Conservation (phyloP, 2,113 vertebrate species). For the Pionites leucogaster region DNA sequence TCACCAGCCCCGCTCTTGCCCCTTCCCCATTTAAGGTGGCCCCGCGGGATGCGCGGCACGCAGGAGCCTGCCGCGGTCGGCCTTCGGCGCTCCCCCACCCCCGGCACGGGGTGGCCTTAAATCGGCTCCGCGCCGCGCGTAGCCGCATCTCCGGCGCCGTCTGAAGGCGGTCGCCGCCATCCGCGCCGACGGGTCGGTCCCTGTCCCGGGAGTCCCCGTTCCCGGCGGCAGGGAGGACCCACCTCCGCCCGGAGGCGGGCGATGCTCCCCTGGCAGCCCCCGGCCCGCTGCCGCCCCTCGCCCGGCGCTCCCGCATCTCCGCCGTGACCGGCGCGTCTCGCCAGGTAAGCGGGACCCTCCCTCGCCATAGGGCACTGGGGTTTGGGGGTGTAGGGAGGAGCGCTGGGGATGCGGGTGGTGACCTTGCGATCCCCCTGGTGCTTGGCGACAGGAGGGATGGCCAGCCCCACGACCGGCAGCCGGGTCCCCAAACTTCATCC, state of each 20-base stretch:
- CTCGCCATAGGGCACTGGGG: not conserved
- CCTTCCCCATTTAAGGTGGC: conserved; percentile 57
- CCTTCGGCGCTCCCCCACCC: conserved; percentile 13
- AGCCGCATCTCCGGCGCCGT: conserved; percentile 17
- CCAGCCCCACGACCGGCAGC: not conserved
- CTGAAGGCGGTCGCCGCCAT: conserved; percentile 12
- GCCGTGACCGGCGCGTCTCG: conserved; percentile 1
- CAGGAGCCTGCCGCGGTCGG: conserved; percentile 3
- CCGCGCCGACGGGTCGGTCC: conserved; percentile 5
- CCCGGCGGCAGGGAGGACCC: not conserved
- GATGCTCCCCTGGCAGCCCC: not conserved
- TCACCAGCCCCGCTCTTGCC: not conserved
- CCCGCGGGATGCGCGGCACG: not conserved
- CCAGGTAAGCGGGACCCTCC: conserved; percentile 40
- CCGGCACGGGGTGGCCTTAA: conserved; percentile 43
- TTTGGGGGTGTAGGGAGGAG: not conserved
- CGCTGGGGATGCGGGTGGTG: not conserved
- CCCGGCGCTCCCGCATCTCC: not conserved
- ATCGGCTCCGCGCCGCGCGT: conserved; percentile 6
- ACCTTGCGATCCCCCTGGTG: not conserved
- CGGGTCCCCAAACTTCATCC: conserved; percentile 6
- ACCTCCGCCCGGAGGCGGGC: not conserved
- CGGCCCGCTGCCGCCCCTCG: not conserved
- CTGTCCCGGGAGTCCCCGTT: not conserved
- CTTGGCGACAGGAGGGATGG: not conserved